Base-by-base conservation (phyloP, 2,888 invertebrate species). In the Thymelicus lineola region DNA sequence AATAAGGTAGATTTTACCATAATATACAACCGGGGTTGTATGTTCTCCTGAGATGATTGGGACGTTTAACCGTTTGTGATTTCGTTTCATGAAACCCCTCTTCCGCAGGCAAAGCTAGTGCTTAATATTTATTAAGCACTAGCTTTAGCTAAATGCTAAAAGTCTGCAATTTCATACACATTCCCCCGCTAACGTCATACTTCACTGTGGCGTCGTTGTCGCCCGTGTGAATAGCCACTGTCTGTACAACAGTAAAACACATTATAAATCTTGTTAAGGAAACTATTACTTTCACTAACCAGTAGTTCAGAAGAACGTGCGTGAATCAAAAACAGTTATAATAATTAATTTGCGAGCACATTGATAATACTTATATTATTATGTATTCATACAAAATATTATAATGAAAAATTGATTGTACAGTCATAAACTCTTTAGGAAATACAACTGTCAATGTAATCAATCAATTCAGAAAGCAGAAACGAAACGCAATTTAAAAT, bases 371-470 rank as follows among this genome's bases (percentile, higher is more conserved):
- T 17, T 50, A 17, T 50, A 50, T 28, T 28, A n/a, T 57, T 36
- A 28, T 55, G 36, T n/a, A 57, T 36, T 35, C 57, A 57, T 57
- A 57, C 9, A 60, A 42, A 60, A 17, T 53, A 15, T 42, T 68
- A 36, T 71, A 73, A 66, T 57, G 58, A 68, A 36, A 14, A 66
- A 69, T 57, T 70, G 55, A 73, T 66, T 71, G 59, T 6, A 45
- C 66, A 57, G 53, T 50, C 17, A 66, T 60, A 66, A 66, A 59
- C 12, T 53, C 10, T 53, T 60, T 60, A 17, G 15, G 12, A 60
- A 42, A n/a, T 36, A 60, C 20, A 17, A 61, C 60, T 66, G 67
- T 67, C 60, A 46, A 67, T 61, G 53, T 50, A 60, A 67, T 67
- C 67, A 67, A 67, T 67, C 66, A 67, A 38, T 36, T 20, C 38